Evolutionary conservation across 2,113 vertebrate genomes (phyloP), one percentile per base, ranked within the genome.

Genomic region (Cephalopholis sonnerati): DNA sequence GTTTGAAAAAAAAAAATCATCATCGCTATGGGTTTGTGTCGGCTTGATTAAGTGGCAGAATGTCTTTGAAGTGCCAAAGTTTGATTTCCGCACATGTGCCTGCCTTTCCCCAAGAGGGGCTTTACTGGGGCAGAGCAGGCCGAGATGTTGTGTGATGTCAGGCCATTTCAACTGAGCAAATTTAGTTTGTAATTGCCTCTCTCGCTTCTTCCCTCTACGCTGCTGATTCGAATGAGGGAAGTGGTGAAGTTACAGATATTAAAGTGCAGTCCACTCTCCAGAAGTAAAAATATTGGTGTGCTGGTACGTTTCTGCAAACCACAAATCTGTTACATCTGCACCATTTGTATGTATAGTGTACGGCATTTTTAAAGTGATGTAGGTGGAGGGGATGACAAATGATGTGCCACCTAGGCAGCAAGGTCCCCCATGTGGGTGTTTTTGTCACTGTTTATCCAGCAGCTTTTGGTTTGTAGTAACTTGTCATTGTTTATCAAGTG

Each of bases 31-130:
- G 76, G 61, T 83, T 79, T 80, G 55, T 53, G 68, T 81, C 62
- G 78, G 62, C 75, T 64, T 87, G 83, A 93, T 86, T 89, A 59
- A 89, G 78, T 55, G 71, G 61, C 75, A 48, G 68, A 78, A 72
- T 53, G 75, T 74, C 87, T 89, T 91, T 91, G 89, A 89, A 90
- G 77, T 83, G 84, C 13, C 62, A 46, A 32, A 80, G 77, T 85
- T 86, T 59, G 64, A 87, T 86, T 81, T 85, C 18, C 67, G 68
- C 66, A 73, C 77, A 72, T 50, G 67, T 57, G 82, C 25, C 32
- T 32, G 51, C 79, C 0, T 53, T 65, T 84, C 83, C 71, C 41
- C 83, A 15, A 44, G 79, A 67, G 36, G 78, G 25, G 53, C 51
- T 82, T 74, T 50, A 53, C 62, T 25, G 62, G 78, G 72, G 54